Base-by-base conservation (phyloP, 2,888 invertebrate species). In the Allolobophora icterica region DNA sequence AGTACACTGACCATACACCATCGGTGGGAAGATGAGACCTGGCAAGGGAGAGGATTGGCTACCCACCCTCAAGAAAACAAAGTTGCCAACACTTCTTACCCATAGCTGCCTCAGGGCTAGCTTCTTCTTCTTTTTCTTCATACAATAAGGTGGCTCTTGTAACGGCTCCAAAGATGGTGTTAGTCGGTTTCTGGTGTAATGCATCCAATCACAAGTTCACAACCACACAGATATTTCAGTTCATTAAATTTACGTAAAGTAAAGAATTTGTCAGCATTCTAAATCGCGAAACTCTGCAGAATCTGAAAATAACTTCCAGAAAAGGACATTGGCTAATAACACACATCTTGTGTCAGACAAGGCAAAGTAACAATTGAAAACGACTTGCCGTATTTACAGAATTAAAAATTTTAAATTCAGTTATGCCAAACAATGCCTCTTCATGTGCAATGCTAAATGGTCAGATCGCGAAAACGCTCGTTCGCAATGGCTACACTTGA, bases 391-490 rank as follows among this genome's bases (percentile, higher is more conserved):
- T 71, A 71, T 71, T 71, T 71, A n/a, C 30, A 71, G 71, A n/a
- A 71, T 71, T 71, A 71, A n/a, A 71, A 71, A n/a, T 71, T 52
- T 5, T 21, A 52, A 71, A 71, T n/a, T 71, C n/a, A n/a, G 30
- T 8, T n/a, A 71, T 71, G 71, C 71, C 71, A 71, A 71, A 71
- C 89, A 92, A 94, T 97, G 97, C 91, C 97, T 95, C 94, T 97
- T 97, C 96, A 96, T 96, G 94, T 97, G 97, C 90, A 97, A 95
- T 6, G 96, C 96, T 92, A 97, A 95, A 93, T 97, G 97, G 94
- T 97, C 97, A 52, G 96, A 96, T 52, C 97, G 95, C 87, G 96
- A 96, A 95, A 97, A 97, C 38, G 96, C 96, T n/a, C 97, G 95
- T 92, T 96, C 96, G 94, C 97, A 97, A 71, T 96, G 95, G 87